Evolutionary conservation across 2,113 vertebrate genomes (phyloP), one percentile per base, ranked within the genome.

Genomic region (Rhipidura dahli): DNA sequence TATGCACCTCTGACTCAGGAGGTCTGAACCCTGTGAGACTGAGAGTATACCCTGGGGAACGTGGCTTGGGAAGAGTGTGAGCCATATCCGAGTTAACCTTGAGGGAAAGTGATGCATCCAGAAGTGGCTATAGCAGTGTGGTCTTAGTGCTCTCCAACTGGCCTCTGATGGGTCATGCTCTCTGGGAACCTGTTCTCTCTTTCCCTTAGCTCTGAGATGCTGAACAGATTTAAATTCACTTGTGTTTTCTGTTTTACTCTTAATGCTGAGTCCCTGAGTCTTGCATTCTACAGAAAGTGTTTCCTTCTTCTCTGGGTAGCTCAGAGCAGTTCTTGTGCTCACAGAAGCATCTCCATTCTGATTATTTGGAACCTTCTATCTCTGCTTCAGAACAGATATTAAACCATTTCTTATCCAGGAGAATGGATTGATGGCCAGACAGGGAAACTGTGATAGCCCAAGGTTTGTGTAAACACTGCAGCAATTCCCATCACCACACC

Each of bases 91-190:
- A 26, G 64, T 5, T 53, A 44, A 69, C 13, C 59, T 26, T 40
- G 24, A 61, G 22, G 16, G 42, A 24, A 78, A 57, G 18, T 0
- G 1, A 11, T 28, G 28, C 17, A 28, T 54, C 30, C 70, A 57
- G 26, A 37, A 66, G 26, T 18, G 37, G 11, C 23, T 30, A 0
- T 28, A 39, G 10, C 2, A 24, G 7, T 6, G 12, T 0, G 1
- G 3, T 35, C 7, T 33, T 31, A 24, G 19, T 21, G 22, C 15
- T 76, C 13, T 76, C 44, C 13, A 19, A 6, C 24, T 37, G 56
- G 5, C 23, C 7, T 75, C 23, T 31, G 35, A 1, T 8, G 21
- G 30, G 26, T 22, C 26, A 3, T 37, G 45, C 23, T 69, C 14
- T 13, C 27, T 35, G 53, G 45, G 49, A 76, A 19, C 37, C 13